Evolutionary conservation across 2,113 vertebrate species (phyloP).

Genomic region (Phalacrocorax pelagicus): DNA sequence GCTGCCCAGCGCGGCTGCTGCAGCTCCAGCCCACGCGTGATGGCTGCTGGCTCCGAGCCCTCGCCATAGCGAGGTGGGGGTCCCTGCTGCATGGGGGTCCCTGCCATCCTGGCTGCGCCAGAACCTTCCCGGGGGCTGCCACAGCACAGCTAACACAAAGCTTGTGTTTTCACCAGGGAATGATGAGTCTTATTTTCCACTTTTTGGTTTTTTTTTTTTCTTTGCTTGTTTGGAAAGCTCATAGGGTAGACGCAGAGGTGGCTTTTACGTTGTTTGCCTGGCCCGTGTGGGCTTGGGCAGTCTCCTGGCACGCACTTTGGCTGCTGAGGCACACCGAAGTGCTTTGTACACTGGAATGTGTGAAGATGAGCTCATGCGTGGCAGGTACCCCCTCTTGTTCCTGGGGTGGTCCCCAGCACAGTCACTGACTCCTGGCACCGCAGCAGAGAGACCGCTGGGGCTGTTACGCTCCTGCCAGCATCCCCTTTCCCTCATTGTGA

Average conservation of each 20-base stretch:
- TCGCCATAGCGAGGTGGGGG: fast-evolving
- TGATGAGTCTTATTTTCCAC: conserved; percentile 4
- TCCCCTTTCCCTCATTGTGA: background rate
- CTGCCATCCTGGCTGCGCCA: background rate
- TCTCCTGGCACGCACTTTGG: fast-evolving
- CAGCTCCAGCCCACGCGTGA: fast-evolving
- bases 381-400: background rate
- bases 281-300: background rate
- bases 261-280: background rate
- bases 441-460: background rate
- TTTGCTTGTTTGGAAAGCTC: background rate
- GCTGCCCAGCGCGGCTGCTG: background rate
- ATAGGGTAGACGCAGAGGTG: fast-evolving
- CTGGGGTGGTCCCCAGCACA: background rate
- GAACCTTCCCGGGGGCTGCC: background rate
- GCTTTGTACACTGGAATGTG: background rate
- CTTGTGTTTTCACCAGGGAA: background rate
- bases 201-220: background rate
- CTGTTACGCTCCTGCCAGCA: background rate
- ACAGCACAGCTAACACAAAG: background rate
- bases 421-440: background rate
- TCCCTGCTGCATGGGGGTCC: background rate
- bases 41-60: background rate
- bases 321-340: background rate
- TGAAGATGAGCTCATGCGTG: fast-evolving